phyloP scores from a whole-genome alignment of 2,113 vertebrate species.

The Machaerirhynchus nigripectus region DNA sequence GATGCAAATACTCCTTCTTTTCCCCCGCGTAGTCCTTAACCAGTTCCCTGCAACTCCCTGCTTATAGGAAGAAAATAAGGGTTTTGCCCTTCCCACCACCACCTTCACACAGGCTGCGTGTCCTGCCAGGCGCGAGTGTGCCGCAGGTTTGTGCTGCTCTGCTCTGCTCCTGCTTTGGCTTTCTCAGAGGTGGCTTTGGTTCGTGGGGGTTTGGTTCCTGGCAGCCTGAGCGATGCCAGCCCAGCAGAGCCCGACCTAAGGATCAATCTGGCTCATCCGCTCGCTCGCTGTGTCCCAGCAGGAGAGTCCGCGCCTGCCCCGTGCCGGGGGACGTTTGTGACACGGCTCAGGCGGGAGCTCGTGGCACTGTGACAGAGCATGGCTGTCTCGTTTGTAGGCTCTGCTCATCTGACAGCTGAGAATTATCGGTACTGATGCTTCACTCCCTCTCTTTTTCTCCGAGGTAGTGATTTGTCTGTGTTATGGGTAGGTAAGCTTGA shows the following conservation, averaged over 20 bases:
- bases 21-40: neutral
- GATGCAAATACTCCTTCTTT: neutral
- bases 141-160: neutral
- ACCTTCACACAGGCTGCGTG: neutral
- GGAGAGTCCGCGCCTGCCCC: neutral
- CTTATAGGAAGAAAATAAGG: rapidly evolving
- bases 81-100: neutral
- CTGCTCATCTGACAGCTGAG: slow-evolving; percentile 64
- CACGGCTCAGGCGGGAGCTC: slow-evolving; percentile 1
- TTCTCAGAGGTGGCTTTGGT: neutral
- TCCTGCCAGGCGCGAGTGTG: rapidly evolving
- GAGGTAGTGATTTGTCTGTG: slow-evolving; percentile 73
- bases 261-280: neutral
- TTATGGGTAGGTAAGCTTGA: slow-evolving; percentile 76
- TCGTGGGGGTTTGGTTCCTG: neutral
- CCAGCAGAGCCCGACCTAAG: neutral
- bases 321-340: neutral
- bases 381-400: slow-evolving; percentile 68
- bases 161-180: neutral
- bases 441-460: slow-evolving; percentile 44
- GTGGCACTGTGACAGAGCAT: slow-evolving; percentile 54
- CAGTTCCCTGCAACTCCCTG: neutral
- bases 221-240: neutral
- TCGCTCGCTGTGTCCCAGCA: neutral
- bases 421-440: slow-evolving; percentile 65